phyloP scores from a whole-genome alignment of 2,888 invertebrate genomes.

The Pharmacophagus antenor region DNA sequence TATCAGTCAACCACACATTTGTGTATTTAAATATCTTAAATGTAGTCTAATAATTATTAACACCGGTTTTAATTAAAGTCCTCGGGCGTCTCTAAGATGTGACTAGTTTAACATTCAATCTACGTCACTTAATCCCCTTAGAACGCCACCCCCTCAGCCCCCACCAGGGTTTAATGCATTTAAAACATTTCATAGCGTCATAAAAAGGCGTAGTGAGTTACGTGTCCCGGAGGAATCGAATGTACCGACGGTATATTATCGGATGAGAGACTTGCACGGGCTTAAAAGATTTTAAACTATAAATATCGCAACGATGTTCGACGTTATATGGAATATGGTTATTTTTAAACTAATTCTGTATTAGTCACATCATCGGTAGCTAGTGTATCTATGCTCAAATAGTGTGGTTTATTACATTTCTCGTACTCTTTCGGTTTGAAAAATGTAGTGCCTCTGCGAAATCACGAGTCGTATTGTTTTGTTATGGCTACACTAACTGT shows the following conservation, averaged over 20 bases:
- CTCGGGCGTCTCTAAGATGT: conserved; percentile 22
- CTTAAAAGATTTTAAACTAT: conserved; percentile 5
- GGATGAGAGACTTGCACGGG: conserved; percentile 19
- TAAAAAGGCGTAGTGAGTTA: conserved; percentile 68
- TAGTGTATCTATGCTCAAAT: too few relatives aligned
- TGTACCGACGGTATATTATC: conserved; percentile 30
- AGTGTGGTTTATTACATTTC: too few relatives aligned
- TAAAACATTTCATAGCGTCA: conserved; percentile 72
- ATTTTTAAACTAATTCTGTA: neutral
- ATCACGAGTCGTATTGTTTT: too few relatives aligned
- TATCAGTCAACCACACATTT: too few relatives aligned
- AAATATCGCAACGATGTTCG: neutral
- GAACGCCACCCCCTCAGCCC: conserved; percentile 22
- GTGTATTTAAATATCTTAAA: too few relatives aligned
- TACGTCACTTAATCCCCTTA: conserved; percentile 30
- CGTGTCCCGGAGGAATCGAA: conserved; percentile 48
- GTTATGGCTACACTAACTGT: too few relatives aligned
- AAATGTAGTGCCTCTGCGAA: too few relatives aligned
- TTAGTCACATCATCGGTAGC: neutral
- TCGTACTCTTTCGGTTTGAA: too few relatives aligned
- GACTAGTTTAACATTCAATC: conserved; percentile 31
- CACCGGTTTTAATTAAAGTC: conserved; percentile 28
- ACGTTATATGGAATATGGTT: neutral
- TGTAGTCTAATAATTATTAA: too few relatives aligned
- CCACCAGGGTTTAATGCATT: conserved; percentile 57